Evolutionary conservation across 2,888 invertebrate genomes (phyloP), one percentile per base, ranked within the genome.

Genomic region (Drosophila merina): DNA sequence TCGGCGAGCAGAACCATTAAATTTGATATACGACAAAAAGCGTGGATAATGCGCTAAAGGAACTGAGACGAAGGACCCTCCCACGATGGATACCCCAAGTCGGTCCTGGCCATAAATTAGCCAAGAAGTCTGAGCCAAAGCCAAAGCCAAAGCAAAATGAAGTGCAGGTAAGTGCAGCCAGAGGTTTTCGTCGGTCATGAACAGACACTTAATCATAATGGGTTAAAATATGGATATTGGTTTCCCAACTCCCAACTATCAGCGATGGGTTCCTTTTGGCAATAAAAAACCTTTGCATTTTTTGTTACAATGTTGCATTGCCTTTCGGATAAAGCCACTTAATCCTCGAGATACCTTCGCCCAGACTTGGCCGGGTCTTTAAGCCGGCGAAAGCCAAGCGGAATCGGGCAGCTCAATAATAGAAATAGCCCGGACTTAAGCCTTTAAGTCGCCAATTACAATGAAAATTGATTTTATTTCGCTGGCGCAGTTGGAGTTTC

Each of bases 11-110:
- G 56, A 69, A 68, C 81, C 82, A 82, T 82, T 82, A 86, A 78
- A 71, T 86, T 76, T 82, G 86, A 86, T 82, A 80, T 84, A 86
- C 84, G 84, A 76, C 84, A 86, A 86, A 76, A 84, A 82, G 86
- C 80, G 75, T 20, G 76, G 76, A 80, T 86, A 82, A 82, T 86
- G 72, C 76, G 45, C 69, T 48, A 12, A 26, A 20, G 54, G 54
- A 52, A 47, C 56, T 50, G 25, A 48, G 25, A 59, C 57, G 38
- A 36, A 31, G 50, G 47, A 57, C 57, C 31, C 7, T 4, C 4
- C 3, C 28, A 28, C 28, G 28, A 4, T 28, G 36, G 12, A 69
- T 50, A 28, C 28, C 28, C 30, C 36, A 60, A 40, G 62, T 10
- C 10, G 31, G 50, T 31, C 14, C 20, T 8, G 50, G 47, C 14